Conservation (phyloP, 2,113 vertebrate genomes). For the Centropristis striata region DNA sequence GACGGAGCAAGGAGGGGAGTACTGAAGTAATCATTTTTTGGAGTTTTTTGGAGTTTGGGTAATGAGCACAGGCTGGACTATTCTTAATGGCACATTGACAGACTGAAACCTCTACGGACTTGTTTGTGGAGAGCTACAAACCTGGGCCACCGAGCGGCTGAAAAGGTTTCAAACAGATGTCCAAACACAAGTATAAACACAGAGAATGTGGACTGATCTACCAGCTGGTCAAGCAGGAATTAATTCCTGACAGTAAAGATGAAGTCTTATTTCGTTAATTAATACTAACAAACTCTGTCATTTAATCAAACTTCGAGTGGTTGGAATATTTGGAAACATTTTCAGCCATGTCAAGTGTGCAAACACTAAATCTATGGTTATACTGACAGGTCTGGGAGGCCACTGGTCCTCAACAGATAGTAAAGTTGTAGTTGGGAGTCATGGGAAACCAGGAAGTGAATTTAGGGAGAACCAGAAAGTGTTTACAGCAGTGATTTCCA, state of each 20-base stretch:
- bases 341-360: conserved; percentile 46
- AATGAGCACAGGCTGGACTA: conserved; percentile 66
- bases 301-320: conserved; percentile 14
- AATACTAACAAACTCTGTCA: conserved; percentile 1
- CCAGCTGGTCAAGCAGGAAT: conserved; percentile 19
- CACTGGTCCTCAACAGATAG: conserved; percentile 36
- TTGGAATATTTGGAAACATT: conserved; percentile 47
- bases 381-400: conserved; percentile 54
- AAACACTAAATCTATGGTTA: conserved; percentile 41
- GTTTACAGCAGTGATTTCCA: conserved; percentile 53
- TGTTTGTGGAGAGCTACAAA: conserved; percentile 39
- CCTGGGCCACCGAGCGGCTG: conserved; percentile 80
- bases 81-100: conserved; percentile 62
- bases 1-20: conserved; percentile 88
- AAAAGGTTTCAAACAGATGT: conserved; percentile 45
- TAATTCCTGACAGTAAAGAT: conserved; percentile 17
- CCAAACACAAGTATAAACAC: conserved; percentile 38
- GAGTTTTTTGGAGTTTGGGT: conserved; percentile 87
- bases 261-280: conserved; percentile 6
- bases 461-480: conserved; percentile 57
- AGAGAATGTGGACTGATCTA: conserved; percentile 33
- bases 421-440: conserved; percentile 36
- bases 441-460: conserved; percentile 57
- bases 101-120: conserved; percentile 52
- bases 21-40: conserved; percentile 72